phyloP scores from a whole-genome alignment of 2,888 invertebrate species.

The Polymixis lichenea region DNA sequence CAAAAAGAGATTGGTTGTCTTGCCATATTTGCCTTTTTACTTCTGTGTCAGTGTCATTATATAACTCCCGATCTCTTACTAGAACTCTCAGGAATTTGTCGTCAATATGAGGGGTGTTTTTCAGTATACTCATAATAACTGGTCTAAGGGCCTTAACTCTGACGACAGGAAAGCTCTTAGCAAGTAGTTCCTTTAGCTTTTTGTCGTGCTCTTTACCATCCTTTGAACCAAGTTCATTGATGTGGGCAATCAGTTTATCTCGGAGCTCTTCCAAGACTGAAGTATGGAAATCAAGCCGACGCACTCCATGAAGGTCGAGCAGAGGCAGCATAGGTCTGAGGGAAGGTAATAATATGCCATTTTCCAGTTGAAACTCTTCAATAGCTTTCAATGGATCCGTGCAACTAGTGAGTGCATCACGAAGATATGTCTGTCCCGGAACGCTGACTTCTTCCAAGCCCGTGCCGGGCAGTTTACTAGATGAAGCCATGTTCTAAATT shows the following conservation, averaged over 20 bases:
- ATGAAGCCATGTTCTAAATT: constrained; percentile 80
- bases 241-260: constrained; percentile 93
- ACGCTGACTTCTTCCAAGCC: constrained; percentile 96
- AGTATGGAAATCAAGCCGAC: constrained; percentile 98
- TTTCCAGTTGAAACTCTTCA: constrained; percentile 98
- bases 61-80: constrained; percentile 96
- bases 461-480: constrained; percentile 89
- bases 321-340: constrained; percentile 98
- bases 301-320: constrained; percentile 97
- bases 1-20: constrained; percentile 98
- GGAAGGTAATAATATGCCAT: constrained; percentile 97
- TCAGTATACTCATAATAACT: constrained; percentile 98
- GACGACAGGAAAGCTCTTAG: constrained; percentile 98
- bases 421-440: constrained; percentile 95
- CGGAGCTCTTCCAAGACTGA: constrained; percentile 96
- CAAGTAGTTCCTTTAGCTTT: constrained; percentile 96
- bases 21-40: constrained; percentile 99
- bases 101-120: constrained; percentile 98
- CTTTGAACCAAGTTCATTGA: constrained; percentile 95
- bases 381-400: constrained; percentile 99
- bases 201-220: constrained; percentile 94
- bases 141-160: constrained; percentile 97
- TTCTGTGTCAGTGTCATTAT: constrained; percentile 98
- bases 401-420: constrained; percentile 98
- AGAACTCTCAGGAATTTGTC: constrained; percentile 92